Conservation (phyloP, 2,113 vertebrate species). For the Apodemus sylvaticus region DNA sequence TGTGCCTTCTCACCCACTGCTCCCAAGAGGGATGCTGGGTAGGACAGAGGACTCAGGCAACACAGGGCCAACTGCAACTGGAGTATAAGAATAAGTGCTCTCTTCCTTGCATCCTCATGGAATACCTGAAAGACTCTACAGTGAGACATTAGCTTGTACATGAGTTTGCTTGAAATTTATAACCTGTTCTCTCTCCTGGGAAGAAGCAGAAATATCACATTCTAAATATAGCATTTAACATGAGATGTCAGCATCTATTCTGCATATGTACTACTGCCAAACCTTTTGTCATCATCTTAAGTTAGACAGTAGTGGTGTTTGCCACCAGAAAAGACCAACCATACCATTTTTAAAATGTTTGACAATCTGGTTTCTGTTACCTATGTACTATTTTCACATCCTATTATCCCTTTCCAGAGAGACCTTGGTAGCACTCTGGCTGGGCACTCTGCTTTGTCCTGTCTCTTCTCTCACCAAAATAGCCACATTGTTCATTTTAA, state of each 20-base stretch:
- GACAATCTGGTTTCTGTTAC: not conserved
- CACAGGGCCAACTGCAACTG: not conserved
- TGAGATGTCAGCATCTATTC: not conserved
- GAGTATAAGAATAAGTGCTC: not conserved
- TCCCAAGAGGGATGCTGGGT: too few species aligned
- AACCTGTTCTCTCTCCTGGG: not conserved
- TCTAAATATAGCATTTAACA: not conserved
- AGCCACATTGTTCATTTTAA: not conserved
- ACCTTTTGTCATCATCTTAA: not conserved
- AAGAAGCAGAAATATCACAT: not conserved
- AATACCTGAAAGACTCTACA: not conserved
- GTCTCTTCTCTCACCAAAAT: not conserved
- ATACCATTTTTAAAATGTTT: not conserved
- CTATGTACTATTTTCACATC: not conserved
- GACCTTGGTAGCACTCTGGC: too few species aligned
- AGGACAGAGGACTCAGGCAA: too few species aligned
- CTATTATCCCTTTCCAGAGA: not conserved
- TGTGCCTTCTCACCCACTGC: not conserved
- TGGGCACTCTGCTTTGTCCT: not conserved
- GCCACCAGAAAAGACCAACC: constrained; percentile 22
- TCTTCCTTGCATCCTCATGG: not conserved
- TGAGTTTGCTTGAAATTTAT: not conserved
- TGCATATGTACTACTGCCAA: not conserved
- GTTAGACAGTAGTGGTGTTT: not conserved
- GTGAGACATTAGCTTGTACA: not conserved